A percentile compares a stretch with the other conserved stretches of the same genome.
Evolutionary conservation across 2,797 vertebrate genomes (phyloP).

Genomic region (Scyliorhinus canicula): DNA sequence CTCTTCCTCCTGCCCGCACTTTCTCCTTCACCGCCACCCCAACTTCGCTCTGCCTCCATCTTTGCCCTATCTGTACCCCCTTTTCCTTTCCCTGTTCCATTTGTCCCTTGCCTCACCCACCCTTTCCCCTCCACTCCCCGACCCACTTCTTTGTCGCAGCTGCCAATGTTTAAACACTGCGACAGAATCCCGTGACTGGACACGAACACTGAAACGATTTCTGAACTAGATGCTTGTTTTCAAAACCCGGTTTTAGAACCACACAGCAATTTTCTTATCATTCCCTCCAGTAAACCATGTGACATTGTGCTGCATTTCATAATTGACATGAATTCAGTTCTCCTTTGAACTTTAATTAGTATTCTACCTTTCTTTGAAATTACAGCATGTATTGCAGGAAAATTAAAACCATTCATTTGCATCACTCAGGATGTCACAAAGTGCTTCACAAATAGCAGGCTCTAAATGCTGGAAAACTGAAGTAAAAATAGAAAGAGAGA

Average conservation of each 20-base stretch:
- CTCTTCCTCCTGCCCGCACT: too few species aligned
- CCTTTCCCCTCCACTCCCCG: background rate
- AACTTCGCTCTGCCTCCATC: too few species aligned
- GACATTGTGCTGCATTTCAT: background rate
- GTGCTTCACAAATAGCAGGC: background rate
- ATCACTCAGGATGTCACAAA: background rate
- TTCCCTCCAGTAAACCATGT: background rate
- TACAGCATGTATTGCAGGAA: background rate
- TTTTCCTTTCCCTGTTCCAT: too few species aligned
- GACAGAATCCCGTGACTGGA: too few species aligned
- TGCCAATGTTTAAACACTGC: too few species aligned
- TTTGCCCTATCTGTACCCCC: background rate
- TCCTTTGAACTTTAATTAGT: background rate
- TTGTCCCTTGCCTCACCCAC: background rate
- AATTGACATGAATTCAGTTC: background rate
- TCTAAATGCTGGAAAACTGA: too few species aligned
- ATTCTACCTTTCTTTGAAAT: background rate
- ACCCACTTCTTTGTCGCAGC: background rate
- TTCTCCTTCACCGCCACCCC: background rate
- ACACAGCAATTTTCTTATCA: background rate
- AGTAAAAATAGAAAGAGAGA: background rate
- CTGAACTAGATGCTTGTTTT: too few species aligned
- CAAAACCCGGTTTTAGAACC: background rate
- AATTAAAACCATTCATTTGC: background rate
- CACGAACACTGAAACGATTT: too few species aligned